phyloP scores from a whole-genome alignment of 2,113 vertebrate species.

The Otolemur garnettii region DNA sequence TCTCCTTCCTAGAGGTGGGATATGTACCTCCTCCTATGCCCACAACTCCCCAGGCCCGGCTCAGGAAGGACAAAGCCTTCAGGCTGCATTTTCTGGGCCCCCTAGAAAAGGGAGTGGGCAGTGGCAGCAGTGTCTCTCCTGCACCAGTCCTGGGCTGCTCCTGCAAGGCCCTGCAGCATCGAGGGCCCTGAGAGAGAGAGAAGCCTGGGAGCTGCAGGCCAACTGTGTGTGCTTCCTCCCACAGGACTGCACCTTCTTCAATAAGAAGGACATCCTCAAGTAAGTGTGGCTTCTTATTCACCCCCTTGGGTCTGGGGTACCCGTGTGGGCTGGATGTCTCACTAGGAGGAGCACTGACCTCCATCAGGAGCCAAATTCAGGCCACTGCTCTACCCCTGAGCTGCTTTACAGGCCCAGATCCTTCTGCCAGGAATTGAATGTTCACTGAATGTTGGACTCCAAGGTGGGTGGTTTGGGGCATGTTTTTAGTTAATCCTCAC shows the following conservation, averaged over 20 bases:
- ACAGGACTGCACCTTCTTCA: conserved; percentile 99
- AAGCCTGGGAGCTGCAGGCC: background rate
- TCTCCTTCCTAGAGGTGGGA: background rate
- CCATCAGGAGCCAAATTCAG: background rate
- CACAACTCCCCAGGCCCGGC: background rate
- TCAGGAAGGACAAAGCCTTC: background rate
- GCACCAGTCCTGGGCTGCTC: background rate
- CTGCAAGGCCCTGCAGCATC: background rate
- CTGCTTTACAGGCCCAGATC: background rate
- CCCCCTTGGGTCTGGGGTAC: background rate
- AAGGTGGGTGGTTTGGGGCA: background rate
- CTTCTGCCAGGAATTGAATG: background rate
- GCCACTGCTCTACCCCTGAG: background rate
- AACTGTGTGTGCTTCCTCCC: conserved; percentile 67
- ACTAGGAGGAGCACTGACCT: background rate
- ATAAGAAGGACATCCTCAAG: conserved; percentile 98
- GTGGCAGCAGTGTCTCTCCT: rapidly evolving
- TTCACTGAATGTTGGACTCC: background rate
- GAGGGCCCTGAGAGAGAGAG: background rate
- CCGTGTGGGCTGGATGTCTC: rapidly evolving
- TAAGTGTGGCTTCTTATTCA: conserved; percentile 86
- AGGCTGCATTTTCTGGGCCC: background rate
- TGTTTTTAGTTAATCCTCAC: background rate
- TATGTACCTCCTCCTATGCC: no score
- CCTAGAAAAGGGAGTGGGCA: background rate